Evolutionary conservation across 1,140 invertebrate species (phyloP), one percentile per base, ranked within the genome.

Genomic region (Drosophila malerkotliana): DNA sequence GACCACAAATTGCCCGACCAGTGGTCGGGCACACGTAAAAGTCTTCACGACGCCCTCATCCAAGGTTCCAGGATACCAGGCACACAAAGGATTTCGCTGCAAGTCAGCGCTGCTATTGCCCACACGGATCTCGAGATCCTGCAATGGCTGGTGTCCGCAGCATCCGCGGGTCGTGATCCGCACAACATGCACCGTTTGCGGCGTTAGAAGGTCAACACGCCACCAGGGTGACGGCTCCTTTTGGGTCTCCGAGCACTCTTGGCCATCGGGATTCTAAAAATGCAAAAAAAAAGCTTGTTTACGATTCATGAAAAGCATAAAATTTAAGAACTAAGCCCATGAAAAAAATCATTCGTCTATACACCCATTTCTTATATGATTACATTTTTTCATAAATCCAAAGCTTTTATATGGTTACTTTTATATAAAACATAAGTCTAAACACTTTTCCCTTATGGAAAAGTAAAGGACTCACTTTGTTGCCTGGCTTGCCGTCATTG

Each of bases 31-130:
- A 92, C 97, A 98, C 1, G 94, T 94, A 90, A 98, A 97, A 14
- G 96, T 96, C 92, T 97, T 97, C 4, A 96, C 97, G n/a, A 96
- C 94, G 28, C 97, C 97, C 92, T 98, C 97, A 83, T 98, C 97
- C 47, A 98, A 94, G n/a, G 96, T 97, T 55, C 97, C 97, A 0
- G 97, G 97, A 92, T 97, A 97, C 97, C 97, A 98, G 10, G 97
- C 96, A 87, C 97, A 98, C 1, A 98, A 92, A 34, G 97, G 96
- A 93, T 98, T 98, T 47, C 96, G 94, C 88, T 97, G 96, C 37
- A 98, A 92, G 78, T 97, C 96, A 2, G 93, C 94, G 55, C 96
- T 97, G 91, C 96, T 98, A 90, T 98, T 98, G 21, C 97, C 97
- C 4, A 98, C 97, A 37, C 97, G 93, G 63, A 98, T 98, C 92